These are phyloP conservation scores for Crossoptilon crossoptilon DNA, from an alignment of 2,797 vertebrate genomes.

Conservation along the genomic window DNA sequence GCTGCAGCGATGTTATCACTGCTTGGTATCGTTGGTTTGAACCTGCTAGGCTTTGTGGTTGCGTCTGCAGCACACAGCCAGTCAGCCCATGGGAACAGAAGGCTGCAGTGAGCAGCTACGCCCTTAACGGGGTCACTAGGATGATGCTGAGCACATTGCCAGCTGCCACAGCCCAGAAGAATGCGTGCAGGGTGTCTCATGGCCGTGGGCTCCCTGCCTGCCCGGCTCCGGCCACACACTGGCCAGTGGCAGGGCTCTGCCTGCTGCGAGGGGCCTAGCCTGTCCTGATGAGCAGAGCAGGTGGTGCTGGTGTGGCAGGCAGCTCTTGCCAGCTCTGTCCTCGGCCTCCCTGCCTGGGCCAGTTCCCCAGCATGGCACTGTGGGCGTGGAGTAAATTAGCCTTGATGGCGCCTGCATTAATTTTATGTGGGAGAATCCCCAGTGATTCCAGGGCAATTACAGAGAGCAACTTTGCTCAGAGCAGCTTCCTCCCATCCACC, in stretches of 20 bases:
- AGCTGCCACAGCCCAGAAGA: background rate
- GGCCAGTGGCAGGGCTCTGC: background rate
- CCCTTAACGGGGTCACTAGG: background rate
- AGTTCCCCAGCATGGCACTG: constrained; percentile 5
- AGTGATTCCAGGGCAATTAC: constrained; percentile 41
- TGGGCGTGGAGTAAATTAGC: constrained; percentile 47
- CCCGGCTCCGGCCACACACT: accelerated
- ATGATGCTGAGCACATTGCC: too few relatives aligned
- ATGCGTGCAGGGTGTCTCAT: background rate
- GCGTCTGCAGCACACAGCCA: background rate
- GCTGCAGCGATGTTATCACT: background rate
- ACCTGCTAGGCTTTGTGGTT: background rate
- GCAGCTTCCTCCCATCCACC: background rate
- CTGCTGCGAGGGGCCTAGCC: background rate
- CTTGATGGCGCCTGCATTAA: constrained; percentile 54
- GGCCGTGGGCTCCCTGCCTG: accelerated
- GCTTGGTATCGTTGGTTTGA: background rate
- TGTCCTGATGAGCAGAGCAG: background rate
- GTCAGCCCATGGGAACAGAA: background rate
- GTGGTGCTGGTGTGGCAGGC: accelerated
- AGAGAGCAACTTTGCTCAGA: background rate
- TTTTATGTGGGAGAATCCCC: constrained; percentile 64
- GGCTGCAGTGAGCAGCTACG: background rate
- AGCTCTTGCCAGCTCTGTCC: background rate
- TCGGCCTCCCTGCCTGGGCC: background rate